phyloP scores from a whole-genome alignment of 2,797 vertebrate species.

The Loris lydekkerianus region DNA sequence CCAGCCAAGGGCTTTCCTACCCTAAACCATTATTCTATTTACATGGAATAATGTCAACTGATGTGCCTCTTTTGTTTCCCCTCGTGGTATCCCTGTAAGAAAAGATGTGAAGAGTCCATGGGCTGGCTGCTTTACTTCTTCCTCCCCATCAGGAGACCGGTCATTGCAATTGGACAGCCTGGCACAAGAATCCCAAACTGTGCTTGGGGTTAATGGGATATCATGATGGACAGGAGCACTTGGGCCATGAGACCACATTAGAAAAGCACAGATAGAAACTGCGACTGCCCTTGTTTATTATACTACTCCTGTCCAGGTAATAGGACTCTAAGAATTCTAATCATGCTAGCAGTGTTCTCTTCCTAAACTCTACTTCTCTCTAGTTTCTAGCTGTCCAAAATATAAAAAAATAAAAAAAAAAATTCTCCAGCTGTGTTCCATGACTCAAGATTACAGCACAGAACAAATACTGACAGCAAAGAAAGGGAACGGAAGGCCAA shows the following conservation, averaged over 20 bases:
- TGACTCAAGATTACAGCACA: conserved; percentile 7
- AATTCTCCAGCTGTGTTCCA: not conserved
- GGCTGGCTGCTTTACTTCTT: not conserved
- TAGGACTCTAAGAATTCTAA: not conserved
- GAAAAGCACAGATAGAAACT: not conserved
- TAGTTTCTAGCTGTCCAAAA: conserved; percentile 12
- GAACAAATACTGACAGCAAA: not conserved
- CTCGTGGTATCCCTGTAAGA: not conserved
- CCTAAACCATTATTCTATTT: conserved; percentile 35
- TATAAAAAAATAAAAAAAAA: not conserved
- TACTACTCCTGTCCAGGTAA: not conserved
- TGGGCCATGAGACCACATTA: not conserved
- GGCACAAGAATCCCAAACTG: not conserved
- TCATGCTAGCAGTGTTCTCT: not conserved
- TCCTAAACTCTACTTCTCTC: not conserved
- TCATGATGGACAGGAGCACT: not conserved
- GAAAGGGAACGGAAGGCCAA: not conserved
- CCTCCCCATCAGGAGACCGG: not conserved
- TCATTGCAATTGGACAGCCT: not conserved
- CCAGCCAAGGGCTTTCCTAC: not conserved
- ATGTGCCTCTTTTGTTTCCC: not conserved
- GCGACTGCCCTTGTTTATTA: not conserved
- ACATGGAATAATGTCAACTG: not conserved
- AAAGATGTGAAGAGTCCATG: not conserved
- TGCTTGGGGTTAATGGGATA: not conserved